These are phyloP conservation scores for Syngnathus rostellatus DNA, from an alignment of 2,797 vertebrate genomes.

Conservation along the genomic window DNA sequence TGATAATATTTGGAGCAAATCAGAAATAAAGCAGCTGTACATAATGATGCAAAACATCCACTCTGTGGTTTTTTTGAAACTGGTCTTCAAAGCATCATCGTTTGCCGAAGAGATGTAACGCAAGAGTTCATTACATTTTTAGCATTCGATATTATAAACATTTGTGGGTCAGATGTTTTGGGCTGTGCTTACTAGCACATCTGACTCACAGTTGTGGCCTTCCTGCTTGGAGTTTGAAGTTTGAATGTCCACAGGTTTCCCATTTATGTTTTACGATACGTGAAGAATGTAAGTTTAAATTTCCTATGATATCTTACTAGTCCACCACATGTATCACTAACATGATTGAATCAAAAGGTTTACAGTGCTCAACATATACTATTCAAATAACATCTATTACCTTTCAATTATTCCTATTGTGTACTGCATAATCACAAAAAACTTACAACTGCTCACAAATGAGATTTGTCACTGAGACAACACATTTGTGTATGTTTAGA, in stretches of 20 bases:
- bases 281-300: too few species aligned
- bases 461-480: too few species aligned
- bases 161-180: background rate
- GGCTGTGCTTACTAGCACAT: background rate
- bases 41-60: slow-evolving; percentile 59
- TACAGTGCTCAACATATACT: too few species aligned
- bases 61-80: background rate
- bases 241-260: background rate
- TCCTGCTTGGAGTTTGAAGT: background rate
- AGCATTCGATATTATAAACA: background rate
- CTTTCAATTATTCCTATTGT: background rate
- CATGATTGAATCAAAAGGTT: too few species aligned
- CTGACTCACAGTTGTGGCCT: background rate
- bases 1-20: slow-evolving; percentile 64
- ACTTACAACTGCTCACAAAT: background rate
- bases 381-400: background rate
- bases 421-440: too few species aligned
- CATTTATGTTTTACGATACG: too few species aligned
- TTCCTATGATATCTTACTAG: too few species aligned
- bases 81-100: background rate
- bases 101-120: background rate
- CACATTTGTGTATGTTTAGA: too few species aligned
- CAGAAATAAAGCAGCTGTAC: slow-evolving; percentile 73
- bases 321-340: too few species aligned
- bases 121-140: background rate